phyloP scores from a whole-genome alignment of 2,113 vertebrate genomes.

The Antidorcas marsupialis region DNA sequence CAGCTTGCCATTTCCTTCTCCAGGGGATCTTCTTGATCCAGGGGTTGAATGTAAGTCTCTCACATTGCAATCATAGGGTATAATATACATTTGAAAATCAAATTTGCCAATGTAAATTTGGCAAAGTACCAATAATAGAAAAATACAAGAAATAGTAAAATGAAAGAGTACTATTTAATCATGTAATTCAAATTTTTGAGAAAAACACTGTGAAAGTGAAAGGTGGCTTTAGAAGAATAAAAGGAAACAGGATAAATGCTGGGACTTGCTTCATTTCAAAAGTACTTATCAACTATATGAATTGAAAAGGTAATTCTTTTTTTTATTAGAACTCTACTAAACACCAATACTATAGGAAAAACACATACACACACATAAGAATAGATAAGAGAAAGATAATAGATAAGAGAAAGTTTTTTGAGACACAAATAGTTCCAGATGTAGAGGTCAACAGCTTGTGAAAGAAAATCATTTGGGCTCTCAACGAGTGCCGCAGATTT shows the following conservation, averaged over 20 bases:
- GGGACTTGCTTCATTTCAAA: neutral
- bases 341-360: neutral
- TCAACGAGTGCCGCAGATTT: neutral
- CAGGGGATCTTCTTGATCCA: neutral
- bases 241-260: neutral
- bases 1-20: neutral
- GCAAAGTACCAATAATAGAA: neutral
- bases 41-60: neutral
- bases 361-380: neutral
- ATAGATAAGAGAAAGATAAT: neutral
- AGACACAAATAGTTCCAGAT: neutral
- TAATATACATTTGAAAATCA: neutral
- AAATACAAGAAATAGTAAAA: neutral
- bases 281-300: neutral
- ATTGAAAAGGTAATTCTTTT: neutral
- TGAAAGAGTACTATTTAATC: neutral
- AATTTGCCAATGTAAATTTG: neutral
- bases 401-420: neutral
- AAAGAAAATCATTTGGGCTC: conserved; percentile 11
- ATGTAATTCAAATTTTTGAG: neutral
- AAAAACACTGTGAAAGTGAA: neutral
- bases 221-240: neutral
- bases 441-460: neutral
- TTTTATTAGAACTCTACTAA: neutral
- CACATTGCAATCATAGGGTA: neutral